These are phyloP conservation scores for Vespertilio murinus DNA, from an alignment of 2,797 vertebrate species.

Conservation along the genomic window DNA sequence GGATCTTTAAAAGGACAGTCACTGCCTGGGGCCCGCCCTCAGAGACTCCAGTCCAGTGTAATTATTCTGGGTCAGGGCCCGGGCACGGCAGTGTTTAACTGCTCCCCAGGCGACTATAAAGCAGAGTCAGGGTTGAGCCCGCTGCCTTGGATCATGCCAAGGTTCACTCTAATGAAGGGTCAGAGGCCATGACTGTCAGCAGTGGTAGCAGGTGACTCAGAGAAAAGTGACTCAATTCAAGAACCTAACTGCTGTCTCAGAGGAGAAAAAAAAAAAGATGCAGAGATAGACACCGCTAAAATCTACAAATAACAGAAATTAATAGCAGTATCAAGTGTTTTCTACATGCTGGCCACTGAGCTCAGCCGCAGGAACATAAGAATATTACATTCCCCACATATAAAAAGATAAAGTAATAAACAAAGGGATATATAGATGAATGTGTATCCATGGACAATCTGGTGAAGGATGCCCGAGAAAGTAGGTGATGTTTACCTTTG, in stretches of 20 bases:
- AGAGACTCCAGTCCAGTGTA: constrained; percentile 40
- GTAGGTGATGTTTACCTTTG: neutral
- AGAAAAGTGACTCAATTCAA: neutral
- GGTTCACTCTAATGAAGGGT: neutral
- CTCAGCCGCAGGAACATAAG: no score
- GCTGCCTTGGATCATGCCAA: neutral
- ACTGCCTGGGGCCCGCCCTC: neutral
- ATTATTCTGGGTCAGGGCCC: constrained; percentile 22
- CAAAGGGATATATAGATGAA: neutral
- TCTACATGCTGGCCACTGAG: no score
- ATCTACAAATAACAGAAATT: neutral
- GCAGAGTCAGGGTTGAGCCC: neutral
- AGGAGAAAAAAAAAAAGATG: neutral
- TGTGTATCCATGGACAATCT: neutral
- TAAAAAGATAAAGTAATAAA: neutral
- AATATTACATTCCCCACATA: neutral
- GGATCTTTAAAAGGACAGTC: neutral
- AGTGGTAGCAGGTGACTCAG: neutral
- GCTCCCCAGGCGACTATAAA: neutral
- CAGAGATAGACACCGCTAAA: neutral
- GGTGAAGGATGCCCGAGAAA: neutral
- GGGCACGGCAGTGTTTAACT: constrained; percentile 26
- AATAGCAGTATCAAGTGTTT: neutral
- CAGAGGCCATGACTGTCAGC: neutral
- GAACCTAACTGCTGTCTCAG: neutral